These are phyloP conservation scores for Syrrhaptes paradoxus DNA, from an alignment of 2,113 vertebrate species.

Conservation along the genomic window DNA sequence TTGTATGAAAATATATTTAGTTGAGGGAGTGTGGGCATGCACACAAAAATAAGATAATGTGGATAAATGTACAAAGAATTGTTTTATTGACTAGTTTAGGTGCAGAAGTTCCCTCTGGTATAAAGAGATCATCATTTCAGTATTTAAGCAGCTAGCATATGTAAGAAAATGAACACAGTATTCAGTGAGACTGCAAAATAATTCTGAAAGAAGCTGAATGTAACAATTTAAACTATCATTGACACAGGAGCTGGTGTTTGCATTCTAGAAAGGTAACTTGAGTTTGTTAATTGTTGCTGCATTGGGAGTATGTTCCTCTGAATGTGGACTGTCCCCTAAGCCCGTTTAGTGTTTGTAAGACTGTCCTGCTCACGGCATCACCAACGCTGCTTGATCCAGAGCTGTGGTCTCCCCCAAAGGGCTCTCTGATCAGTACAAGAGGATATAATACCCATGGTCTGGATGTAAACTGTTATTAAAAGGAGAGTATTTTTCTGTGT, in stretches of 20 bases:
- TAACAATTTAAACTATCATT: background rate
- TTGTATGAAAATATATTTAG: background rate
- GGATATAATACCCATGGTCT: background rate
- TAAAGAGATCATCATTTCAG: background rate
- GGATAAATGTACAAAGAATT: background rate
- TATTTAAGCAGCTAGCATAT: background rate
- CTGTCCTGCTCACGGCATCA: background rate
- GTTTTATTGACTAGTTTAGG: background rate
- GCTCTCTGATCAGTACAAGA: background rate
- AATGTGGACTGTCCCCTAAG: background rate
- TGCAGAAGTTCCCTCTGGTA: background rate
- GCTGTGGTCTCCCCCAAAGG: background rate
- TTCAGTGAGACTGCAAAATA: background rate
- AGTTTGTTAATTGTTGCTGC: background rate
- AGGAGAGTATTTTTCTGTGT: background rate
- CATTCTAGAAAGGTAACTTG: background rate
- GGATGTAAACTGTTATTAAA: background rate
- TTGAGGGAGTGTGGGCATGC: background rate
- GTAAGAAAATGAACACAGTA: background rate
- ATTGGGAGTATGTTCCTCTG: background rate
- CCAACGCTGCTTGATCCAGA: background rate
- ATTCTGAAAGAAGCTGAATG: background rate
- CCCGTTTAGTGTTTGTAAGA: background rate
- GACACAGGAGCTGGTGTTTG: background rate
- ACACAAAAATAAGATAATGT: background rate